phyloP scores from a whole-genome alignment of 35 echinoderm and acorn worm genomes.

The Heliocidaris tuberculata region DNA sequence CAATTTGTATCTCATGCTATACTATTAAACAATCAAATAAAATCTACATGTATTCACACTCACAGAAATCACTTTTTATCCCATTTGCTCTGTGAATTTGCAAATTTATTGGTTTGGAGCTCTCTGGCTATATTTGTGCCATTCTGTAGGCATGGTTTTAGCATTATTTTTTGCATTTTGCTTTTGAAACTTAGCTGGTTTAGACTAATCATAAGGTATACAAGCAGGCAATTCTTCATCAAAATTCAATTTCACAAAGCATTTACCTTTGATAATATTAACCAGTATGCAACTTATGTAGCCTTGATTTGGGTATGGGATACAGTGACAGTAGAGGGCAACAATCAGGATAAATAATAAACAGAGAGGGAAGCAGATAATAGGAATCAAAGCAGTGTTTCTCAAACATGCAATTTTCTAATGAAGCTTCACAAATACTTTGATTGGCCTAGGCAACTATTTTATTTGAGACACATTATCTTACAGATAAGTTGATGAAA shows the following conservation, averaged over 20 bases:
- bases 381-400: background rate
- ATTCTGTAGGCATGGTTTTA: too few relatives aligned
- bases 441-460: background rate
- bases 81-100: too few relatives aligned
- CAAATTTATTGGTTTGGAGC: too few relatives aligned
- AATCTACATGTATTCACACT: too few relatives aligned
- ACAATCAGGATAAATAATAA: slow-evolving; percentile 4
- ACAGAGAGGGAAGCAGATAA: background rate
- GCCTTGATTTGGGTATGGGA: background rate
- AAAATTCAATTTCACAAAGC: too few relatives aligned
- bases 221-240: too few relatives aligned
- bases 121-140: too few relatives aligned
- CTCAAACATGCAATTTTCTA: slow-evolving; percentile 4
- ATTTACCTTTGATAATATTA: background rate
- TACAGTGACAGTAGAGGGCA: background rate
- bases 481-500: background rate
- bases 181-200: background rate
- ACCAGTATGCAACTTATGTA: background rate
- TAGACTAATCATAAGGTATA: too few relatives aligned
- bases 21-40: too few relatives aligned
- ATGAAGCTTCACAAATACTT: background rate
- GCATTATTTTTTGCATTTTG: background rate
- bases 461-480: background rate
- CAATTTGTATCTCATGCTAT: too few relatives aligned
- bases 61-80: too few relatives aligned